Base-by-base conservation (phyloP, 2,797 vertebrate genomes). In the Emys orbicularis region DNA sequence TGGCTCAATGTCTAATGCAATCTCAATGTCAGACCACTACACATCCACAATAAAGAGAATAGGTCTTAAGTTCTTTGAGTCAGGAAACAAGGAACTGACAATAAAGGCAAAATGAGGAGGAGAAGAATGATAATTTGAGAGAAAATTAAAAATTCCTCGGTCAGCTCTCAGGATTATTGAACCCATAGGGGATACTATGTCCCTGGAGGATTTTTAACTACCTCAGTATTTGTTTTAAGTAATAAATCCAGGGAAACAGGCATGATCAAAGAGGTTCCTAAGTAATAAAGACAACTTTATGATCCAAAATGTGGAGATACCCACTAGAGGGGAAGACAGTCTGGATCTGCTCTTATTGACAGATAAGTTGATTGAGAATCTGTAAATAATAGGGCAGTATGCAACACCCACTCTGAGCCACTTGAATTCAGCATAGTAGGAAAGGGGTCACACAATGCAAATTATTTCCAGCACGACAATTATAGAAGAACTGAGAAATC, bases 301-400 rank as follows among this genome's bases (percentile, higher is more conserved):
- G 50, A 74, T 90, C 4, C 80, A 80, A 85, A 94, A 83, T 87
- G 44, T 10, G 41, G 16, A 11, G 76, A 4, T 31, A 41, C 81
- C 9, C 88, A 94, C 88, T 16, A 12, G 49, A 79, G 83, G 23
- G 54, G 68, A 94, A 90, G 6, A 83, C 77, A 91, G 53, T 4
- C 37, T 92, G 0, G 54, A 80, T 87, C 56, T 74, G 4, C 15
- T 84, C 84, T 82, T 41, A 86, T 37, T 87, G 79, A 74, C 91
- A 95, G 79, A 23, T 92, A 84, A 95, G 79, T 25, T 44, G 18
- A 74, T 53, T 90, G 10, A 74, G 52, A 76, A 84, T 68, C 18
- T 90, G 52, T 91, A n/a, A 96, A 89, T 81, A 91, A 88, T 47
- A 94, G 74, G 84, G 90, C 87, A 95, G 84, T 57, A 90, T 90